Conservation (phyloP, 2,888 invertebrate genomes). For the Drosophila anomelani region DNA sequence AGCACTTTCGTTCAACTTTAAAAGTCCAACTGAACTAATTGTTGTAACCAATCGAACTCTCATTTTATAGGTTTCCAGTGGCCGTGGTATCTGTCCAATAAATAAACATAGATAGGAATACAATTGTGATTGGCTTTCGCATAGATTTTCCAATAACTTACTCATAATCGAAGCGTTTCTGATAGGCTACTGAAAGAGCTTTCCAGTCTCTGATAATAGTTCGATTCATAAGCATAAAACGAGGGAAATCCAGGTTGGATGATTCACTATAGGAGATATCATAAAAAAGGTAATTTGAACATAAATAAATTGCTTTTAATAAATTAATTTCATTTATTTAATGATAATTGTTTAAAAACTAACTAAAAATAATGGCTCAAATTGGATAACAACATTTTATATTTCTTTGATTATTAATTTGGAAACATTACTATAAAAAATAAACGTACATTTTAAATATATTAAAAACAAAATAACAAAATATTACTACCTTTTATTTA, state of each 20-base stretch:
- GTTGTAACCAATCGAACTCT: neutral
- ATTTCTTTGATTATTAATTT: neutral
- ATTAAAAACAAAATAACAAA: no score
- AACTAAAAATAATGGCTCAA: neutral
- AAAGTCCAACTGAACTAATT: constrained; percentile 10
- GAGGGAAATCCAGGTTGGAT: neutral
- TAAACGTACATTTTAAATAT: neutral
- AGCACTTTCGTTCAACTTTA: constrained; percentile 18
- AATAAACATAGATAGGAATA: constrained; percentile 8
- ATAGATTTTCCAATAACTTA: constrained; percentile 11
- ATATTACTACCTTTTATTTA: no score
- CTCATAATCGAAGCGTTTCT: constrained; percentile 14
- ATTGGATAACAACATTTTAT: neutral
- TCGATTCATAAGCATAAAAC: neutral
- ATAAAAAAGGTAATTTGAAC: neutral
- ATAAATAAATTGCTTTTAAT: neutral
- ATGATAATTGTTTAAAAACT: neutral
- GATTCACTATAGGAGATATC: constrained; percentile 6
- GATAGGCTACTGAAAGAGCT: constrained; percentile 19
- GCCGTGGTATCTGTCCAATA: neutral
- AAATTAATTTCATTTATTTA: neutral
- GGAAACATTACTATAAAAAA: neutral
- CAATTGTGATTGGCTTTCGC: constrained; percentile 14
- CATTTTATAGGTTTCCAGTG: constrained; percentile 14
- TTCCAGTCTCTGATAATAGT: constrained; percentile 6